Percentiles rank a stretch among this genome's conserved stretches.
These are phyloP conservation scores for Cossypha niveicapilla DNA, from an alignment of 2,797 vertebrate species.

Conservation along the genomic window DNA sequence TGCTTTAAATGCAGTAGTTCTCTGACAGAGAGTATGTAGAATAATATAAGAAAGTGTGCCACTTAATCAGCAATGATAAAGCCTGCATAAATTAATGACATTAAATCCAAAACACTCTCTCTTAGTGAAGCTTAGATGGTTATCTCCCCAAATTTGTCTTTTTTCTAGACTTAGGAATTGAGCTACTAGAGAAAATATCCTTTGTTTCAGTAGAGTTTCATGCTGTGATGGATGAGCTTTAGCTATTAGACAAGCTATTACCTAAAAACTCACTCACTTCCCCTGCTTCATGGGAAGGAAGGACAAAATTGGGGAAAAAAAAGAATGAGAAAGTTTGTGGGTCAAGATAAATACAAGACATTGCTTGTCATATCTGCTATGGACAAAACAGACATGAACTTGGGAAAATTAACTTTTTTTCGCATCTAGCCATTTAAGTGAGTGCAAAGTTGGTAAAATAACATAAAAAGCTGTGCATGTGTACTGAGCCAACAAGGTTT, in stretches of 20 bases:
- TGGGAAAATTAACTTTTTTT: neutral
- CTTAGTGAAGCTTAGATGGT: neutral
- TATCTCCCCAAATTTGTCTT: neutral
- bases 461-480: fast-evolving
- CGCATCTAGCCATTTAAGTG: neutral
- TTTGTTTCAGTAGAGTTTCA: neutral
- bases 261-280: neutral
- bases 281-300: neutral
- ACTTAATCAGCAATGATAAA: neutral
- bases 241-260: neutral
- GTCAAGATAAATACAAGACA: neutral
- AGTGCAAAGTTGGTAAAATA: neutral
- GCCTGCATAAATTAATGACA: neutral
- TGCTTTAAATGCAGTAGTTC: neutral
- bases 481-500: neutral
- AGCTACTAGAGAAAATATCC: neutral
- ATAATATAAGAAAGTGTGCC: neutral
- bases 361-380: neutral
- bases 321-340: neutral
- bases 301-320: neutral
- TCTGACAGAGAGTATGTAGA: neutral
- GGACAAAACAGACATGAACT: neutral
- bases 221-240: neutral
- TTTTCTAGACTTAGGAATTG: neutral
- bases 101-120: neutral